Evolutionary conservation across 2,113 vertebrate species (phyloP), one percentile per base, ranked within the genome.

Genomic region (Sceloporus tristichus): DNA sequence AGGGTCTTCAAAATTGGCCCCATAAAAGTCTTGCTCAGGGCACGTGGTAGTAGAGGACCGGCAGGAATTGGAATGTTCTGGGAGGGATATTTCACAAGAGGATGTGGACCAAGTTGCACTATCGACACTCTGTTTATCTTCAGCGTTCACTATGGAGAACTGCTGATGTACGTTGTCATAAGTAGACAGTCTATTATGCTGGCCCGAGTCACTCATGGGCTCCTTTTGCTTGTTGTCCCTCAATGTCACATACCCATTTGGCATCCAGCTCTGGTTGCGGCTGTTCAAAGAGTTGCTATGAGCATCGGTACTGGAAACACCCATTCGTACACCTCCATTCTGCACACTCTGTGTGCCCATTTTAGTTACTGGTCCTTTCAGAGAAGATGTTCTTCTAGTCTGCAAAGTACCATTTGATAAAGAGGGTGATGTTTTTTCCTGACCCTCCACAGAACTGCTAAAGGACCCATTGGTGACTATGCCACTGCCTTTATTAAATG

Each of bases 71-170:
- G 98, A 98, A 92, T 98, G 98, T 92, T 99, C 98, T 0, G 98
- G 98, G 4, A 99, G 97, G 16, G 98, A 99, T 95, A 99, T 99
- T 87, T 99, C 98, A 38, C 98, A 99, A 16, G 99, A 99, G 10
- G 99, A 99, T 0, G 98, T 99, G 90, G 98, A 99, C 98, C 99
- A 99, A n/a, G 99, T 99, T 88, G 99, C 98, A 13, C 99, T 99
- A 97, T 99, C 98, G 11, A 99, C 96, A 0, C 99, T 99, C 96
- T 99, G 99, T 29, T 99, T 99, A 96, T 99, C 99, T 78, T 99
- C 99, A 0, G 97, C 97, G 94, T 95, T 98, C 94, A 96, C 81
- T 94, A 96, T 9, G 80, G 98, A 96, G 92, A 97, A 97, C 93
- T 99, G 98, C 29, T 99, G 96, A 56, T 99, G 99, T 42, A 99